Evolutionary conservation across 2,113 vertebrate genomes (phyloP).

Genomic region (Marmota flaviventris): DNA sequence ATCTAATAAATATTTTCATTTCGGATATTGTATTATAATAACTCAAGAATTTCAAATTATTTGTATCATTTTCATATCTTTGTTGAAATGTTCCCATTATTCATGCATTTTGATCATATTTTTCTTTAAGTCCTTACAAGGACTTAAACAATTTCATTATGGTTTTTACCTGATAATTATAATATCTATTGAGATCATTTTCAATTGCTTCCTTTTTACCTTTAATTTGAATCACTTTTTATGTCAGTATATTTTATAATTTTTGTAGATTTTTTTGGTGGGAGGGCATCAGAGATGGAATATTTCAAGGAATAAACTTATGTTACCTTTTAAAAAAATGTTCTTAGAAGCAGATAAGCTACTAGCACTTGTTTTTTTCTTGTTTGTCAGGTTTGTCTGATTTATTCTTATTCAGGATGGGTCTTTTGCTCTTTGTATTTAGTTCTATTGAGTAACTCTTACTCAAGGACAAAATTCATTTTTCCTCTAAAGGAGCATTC

Average conservation of each 20-base stretch:
- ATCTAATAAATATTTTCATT: neutral
- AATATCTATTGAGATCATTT: neutral
- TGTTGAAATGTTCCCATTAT: neutral
- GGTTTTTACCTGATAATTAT: neutral
- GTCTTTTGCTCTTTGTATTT: neutral
- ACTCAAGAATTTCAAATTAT: neutral
- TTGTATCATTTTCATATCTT: neutral
- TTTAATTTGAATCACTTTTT: neutral
- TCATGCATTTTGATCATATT: neutral
- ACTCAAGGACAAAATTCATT: neutral
- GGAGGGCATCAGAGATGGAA: neutral
- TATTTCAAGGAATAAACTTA: neutral
- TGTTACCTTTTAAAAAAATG: neutral
- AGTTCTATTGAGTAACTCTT: neutral
- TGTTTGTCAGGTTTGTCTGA: neutral
- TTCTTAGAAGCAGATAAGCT: neutral
- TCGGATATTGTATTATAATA: neutral
- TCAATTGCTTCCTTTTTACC: neutral
- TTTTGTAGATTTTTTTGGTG: neutral
- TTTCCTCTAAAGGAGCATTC: neutral
- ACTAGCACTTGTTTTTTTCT: neutral
- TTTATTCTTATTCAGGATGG: neutral
- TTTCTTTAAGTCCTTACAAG: neutral
- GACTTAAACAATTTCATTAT: neutral
- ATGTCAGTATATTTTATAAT: neutral